Base-by-base conservation (phyloP, 2,888 invertebrate species). In the Cenopis cana region DNA sequence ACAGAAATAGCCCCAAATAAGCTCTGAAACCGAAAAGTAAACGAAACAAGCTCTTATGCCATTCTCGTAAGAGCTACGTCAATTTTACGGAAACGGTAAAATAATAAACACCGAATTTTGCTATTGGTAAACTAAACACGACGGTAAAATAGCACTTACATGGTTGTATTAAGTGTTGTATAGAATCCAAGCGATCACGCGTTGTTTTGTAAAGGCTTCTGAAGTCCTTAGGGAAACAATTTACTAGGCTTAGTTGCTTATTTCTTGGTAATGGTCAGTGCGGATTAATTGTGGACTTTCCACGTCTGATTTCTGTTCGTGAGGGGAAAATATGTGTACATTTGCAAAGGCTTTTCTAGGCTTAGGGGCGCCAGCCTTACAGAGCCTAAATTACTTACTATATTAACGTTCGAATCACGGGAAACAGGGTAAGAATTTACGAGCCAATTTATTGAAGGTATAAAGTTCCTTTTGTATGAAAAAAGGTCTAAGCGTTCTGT, bases 191-290 rank as follows among this genome's bases (percentile, higher is more conserved):
- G 41, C 20, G 6, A 46, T 10, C n/a, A 14, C 17, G 11, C 46
- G 29, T 41, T n/a, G 46, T 50, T 62, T 54, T 24, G 49, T n/a
- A 4, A 14, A 64, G 57, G 57, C 36, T 66, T 36, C 52, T n/a
- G 50, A 49, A 61, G 66, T 71, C 60, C 71, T 66, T 67, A 67
- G 61, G 54, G 65, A 66, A 71, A 66, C 66, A 71, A 71, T 71
- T 62, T 67, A 50, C 55, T 52, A 61, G 61, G 38, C 66, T 67
- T 71, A 56, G 71, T 67, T 67, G 64, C 59, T 69, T 69, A 69
- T 71, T 61, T 29, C 56, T 52, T 41, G 41, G 55, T 56, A 56
- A 65, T 65, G 61, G 33, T 54, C 60, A 49, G 55, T 61, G 46
- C 24, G 66, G 67, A 71, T 71, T 67, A 71, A 71, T 67, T 67